Percentiles rank a stretch among this genome's conserved stretches.
Evolutionary conservation across 2,888 invertebrate species (phyloP).

Genomic region (Argyra leucocephala): DNA sequence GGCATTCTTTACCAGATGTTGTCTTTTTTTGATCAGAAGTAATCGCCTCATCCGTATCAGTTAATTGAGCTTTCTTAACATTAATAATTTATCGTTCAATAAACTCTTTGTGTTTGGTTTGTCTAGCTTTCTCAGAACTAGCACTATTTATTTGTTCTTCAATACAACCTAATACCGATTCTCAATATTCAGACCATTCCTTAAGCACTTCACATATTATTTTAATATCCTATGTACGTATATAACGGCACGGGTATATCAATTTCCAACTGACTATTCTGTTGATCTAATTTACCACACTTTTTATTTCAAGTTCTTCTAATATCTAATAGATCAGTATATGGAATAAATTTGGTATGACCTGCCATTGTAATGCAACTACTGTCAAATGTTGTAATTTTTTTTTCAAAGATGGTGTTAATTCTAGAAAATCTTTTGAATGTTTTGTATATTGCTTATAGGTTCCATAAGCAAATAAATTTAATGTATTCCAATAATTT

Average conservation of each 20-base stretch:
- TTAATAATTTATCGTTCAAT: slow-evolving; percentile 78
- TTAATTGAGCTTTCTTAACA: slow-evolving; percentile 76
- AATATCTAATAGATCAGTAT: slow-evolving; percentile 71
- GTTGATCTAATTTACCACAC: slow-evolving; percentile 92
- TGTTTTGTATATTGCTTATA: slow-evolving; percentile 78
- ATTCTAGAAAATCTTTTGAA: slow-evolving; percentile 62
- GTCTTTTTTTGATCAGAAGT: slow-evolving; percentile 62
- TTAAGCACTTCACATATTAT: slow-evolving; percentile 72
- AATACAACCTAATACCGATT: slow-evolving; percentile 77
- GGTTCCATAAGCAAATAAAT: slow-evolving; percentile 91
- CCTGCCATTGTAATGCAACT: slow-evolving; percentile 86
- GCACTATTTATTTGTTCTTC: slow-evolving; percentile 82
- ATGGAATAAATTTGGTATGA: slow-evolving; percentile 85
- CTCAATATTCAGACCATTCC: slow-evolving; percentile 85
- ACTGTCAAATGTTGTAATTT: slow-evolving; percentile 91
- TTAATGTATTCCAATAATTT: slow-evolving; percentile 71
- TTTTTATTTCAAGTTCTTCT: slow-evolving; percentile 79
- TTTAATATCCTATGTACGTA: slow-evolving; percentile 71
- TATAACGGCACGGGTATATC: slow-evolving; percentile 94
- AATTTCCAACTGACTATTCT: slow-evolving; percentile 83
- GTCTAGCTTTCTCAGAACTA: slow-evolving; percentile 72
- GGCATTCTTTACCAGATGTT: slow-evolving; percentile 32
- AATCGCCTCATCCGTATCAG: slow-evolving; percentile 78
- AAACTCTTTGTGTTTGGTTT: slow-evolving; percentile 66
- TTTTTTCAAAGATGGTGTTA: slow-evolving; percentile 71